Conservation (phyloP, 1,140 invertebrate species). For the Brachionus sp. region DNA sequence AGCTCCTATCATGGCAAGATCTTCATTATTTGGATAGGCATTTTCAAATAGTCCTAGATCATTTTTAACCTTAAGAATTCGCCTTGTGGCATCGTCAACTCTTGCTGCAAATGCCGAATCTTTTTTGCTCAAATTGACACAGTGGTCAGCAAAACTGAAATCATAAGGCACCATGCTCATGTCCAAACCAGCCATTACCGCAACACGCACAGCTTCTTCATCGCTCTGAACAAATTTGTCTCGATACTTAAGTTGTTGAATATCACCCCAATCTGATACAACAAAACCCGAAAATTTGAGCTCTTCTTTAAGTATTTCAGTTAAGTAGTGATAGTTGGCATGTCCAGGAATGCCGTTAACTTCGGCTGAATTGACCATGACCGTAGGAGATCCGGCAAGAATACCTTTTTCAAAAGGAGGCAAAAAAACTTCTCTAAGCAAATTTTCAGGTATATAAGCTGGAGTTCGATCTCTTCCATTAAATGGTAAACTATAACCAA, state of each 20-base stretch:
- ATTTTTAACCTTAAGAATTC: background rate
- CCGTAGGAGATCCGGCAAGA: background rate
- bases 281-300: background rate
- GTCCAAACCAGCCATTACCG: conserved; percentile 10
- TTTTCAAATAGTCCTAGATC: background rate
- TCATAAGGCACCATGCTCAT: conserved; percentile 7
- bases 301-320: background rate
- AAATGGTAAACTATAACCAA: background rate
- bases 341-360: conserved; percentile 9
- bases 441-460: background rate
- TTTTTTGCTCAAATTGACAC: background rate
- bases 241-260: background rate
- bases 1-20: background rate
- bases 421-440: background rate
- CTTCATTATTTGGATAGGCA: background rate
- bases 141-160: background rate
- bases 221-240: background rate
- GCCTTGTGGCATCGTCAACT: background rate
- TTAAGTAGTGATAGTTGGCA: background rate
- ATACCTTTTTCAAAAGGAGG: background rate
- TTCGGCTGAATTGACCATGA: conserved; percentile 1
- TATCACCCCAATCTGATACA: conserved; percentile 8
- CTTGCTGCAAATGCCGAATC: background rate
- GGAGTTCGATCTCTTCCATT: background rate
- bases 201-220: background rate